Evolutionary conservation across 2,888 invertebrate species (phyloP), one percentile per base, ranked within the genome.

Genomic region (Agonopterix arenella): DNA sequence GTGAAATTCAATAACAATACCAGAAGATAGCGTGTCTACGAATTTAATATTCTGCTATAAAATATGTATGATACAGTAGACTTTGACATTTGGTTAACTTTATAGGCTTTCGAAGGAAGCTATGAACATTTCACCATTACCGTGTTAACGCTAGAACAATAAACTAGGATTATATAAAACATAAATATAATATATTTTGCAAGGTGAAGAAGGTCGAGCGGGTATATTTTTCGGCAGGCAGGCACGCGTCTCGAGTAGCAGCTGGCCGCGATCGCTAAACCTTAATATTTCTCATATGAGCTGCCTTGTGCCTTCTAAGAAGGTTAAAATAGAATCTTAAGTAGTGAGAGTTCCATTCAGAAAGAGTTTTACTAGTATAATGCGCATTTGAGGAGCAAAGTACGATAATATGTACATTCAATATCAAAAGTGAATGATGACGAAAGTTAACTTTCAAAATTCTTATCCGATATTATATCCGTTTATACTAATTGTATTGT

Each of bases 211-310:
- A 71, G 70, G 75, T 69, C 70, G 65, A 57, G 28, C 52, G 52
- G 62, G 64, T 64, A 69, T 69, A 69, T 70, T 68, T 76, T 73
- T 66, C 67, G 64, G 63, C 60, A 64, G 63, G 28, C 28, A 73
- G 75, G 73, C 76, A 78, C 77, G 80, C 75, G 70, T 66, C 62
- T 60, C 66, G 60, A 62, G 76, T 80, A 81, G 70, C 83, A 81
- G 80, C 81, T 84, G 80, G 60, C 73, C 75, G 73, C 76, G 77
- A 84, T 80, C 75, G 79, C 77, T 71, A 76, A 76, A 71, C 78
- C 80, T 80, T 80, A 73, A 82, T 82, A 82, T 81, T 82, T 79
- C 76, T 80, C 74, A 71, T 76, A 76, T 75, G 73, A 77, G 70
- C 68, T 71, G 68, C 66, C 64, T 68, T 63, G 57, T 59, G 46